Conservation (phyloP, 2,113 vertebrate genomes). For the Psilopsiagon aurifrons region DNA sequence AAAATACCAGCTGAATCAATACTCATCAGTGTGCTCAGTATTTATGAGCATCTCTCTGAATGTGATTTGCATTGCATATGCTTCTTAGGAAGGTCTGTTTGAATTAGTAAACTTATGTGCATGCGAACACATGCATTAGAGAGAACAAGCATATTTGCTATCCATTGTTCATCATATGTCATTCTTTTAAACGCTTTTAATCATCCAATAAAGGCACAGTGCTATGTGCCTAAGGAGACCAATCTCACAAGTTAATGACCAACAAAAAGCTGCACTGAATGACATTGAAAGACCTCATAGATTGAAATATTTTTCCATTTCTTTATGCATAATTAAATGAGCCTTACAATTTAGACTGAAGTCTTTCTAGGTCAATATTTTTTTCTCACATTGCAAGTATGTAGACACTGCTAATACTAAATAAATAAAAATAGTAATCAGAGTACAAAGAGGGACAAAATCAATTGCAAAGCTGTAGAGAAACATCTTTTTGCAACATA, state of each 20-base stretch:
- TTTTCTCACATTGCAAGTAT: not conserved
- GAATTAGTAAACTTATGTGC: not conserved
- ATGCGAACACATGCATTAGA: not conserved
- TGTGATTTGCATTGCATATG: not conserved
- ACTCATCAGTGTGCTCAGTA: not conserved
- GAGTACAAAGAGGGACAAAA: not conserved
- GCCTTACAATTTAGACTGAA: not conserved
- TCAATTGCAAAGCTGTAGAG: not conserved
- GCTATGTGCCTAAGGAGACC: not conserved
- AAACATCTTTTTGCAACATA: not conserved
- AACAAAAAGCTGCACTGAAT: not conserved
- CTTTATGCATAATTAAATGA: not conserved
- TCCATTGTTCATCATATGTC: not conserved
- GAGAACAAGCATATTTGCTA: not conserved
- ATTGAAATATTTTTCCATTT: not conserved
- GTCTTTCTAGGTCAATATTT: not conserved
- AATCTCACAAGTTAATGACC: not conserved
- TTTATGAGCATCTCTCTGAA: not conserved
- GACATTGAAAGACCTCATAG: not conserved
- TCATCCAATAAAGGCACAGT: not conserved
- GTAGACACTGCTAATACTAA: not conserved
- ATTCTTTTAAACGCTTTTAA: not conserved
- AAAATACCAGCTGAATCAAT: not conserved
- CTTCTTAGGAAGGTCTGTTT: not conserved
- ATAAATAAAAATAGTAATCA: not conserved